A percentile compares a stretch with the other conserved stretches of the same genome.
These are phyloP conservation scores for Bufo gargarizans DNA, from an alignment of 2,113 vertebrate species.

Conservation along the genomic window DNA sequence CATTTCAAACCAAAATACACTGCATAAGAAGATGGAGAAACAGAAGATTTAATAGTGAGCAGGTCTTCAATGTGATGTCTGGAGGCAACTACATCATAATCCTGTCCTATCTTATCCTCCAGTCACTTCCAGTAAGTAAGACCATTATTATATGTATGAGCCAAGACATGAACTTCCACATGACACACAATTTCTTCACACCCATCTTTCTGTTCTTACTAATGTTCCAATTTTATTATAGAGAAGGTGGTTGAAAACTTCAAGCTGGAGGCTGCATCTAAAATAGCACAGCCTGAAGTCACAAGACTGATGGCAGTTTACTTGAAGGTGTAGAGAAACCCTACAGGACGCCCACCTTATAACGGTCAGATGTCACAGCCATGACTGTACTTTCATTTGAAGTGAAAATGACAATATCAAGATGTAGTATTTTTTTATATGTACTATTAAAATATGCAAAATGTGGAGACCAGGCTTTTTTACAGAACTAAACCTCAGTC, in stretches of 20 bases:
- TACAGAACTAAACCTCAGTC: too few species aligned
- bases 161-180: too few species aligned
- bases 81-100: too few species aligned
- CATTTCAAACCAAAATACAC: too few species aligned
- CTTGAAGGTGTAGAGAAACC: neutral
- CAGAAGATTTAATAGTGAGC: too few species aligned
- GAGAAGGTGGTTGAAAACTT: neutral
- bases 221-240: neutral
- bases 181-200: too few species aligned
- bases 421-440: neutral
- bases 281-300: neutral
- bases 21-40: too few species aligned
- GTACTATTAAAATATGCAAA: neutral
- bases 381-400: neutral
- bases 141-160: too few species aligned
- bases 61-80: too few species aligned
- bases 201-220: neutral
- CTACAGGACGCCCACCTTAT: slow-evolving; percentile 33
- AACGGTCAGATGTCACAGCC: slow-evolving; percentile 18
- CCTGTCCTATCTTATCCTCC: too few species aligned
- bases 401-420: too few species aligned
- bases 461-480: neutral
- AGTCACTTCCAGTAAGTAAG: too few species aligned
- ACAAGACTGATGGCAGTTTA: slow-evolving; percentile 5
- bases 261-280: neutral